phyloP scores from a whole-genome alignment of 2,888 invertebrate genomes.

The Drosophila atripex region DNA sequence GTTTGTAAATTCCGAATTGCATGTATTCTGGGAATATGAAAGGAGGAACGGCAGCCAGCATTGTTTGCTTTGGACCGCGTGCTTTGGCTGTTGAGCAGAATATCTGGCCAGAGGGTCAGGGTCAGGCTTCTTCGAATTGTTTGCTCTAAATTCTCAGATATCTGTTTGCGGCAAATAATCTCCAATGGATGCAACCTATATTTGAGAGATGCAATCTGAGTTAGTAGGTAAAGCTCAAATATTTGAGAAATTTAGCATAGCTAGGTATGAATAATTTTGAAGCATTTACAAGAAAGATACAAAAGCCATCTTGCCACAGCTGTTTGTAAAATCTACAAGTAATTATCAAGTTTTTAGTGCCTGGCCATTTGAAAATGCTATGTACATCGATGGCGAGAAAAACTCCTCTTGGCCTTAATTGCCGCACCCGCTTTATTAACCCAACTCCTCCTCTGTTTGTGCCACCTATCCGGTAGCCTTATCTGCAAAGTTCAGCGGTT shows the following conservation, averaged over 20 bases:
- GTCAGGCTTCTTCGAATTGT: constrained; percentile 31
- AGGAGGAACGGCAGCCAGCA: constrained; percentile 8
- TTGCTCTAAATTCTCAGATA: constrained; percentile 30
- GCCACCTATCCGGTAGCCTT: constrained; percentile 22
- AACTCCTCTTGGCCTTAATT: constrained; percentile 36
- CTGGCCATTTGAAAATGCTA: constrained; percentile 23
- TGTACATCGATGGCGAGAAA: constrained; percentile 22
- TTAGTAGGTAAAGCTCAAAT: not conserved
- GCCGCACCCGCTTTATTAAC: constrained; percentile 42
- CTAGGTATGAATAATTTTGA: not conserved
- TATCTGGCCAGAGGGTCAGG: constrained; percentile 19
- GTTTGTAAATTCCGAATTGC: constrained; percentile 47
- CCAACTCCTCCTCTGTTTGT: constrained; percentile 10
- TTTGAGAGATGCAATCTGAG: constrained; percentile 10
- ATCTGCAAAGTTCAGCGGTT: constrained; percentile 47
- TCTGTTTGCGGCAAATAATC: constrained; percentile 42
- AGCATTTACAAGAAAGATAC: not conserved
- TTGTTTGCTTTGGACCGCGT: constrained; percentile 44
- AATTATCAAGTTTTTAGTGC: constrained; percentile 44
- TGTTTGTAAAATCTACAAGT: constrained; percentile 32
- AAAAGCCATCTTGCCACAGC: not conserved
- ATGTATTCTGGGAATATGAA: constrained; percentile 27
- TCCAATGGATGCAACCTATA: constrained; percentile 8
- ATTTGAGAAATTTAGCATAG: not conserved
- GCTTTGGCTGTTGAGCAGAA: constrained; percentile 29